Percentiles rank a stretch among this genome's conserved stretches.
Conservation (phyloP, 2,797 vertebrate genomes). For the Poeciliopsis gracilis region DNA sequence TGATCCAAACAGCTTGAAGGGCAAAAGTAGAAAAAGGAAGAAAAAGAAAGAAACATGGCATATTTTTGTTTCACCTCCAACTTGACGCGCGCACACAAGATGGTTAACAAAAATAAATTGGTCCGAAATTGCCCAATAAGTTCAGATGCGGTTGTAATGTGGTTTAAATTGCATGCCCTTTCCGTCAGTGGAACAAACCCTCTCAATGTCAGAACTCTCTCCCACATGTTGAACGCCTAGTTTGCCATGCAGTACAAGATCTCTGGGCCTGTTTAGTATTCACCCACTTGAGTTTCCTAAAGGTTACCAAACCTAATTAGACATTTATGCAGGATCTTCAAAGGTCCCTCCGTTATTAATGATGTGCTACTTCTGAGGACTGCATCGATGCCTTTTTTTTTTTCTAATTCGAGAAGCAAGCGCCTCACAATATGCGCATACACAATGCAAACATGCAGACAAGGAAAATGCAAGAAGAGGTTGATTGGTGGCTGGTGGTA, state of each 20-base stretch:
- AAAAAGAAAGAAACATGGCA: conserved; percentile 13
- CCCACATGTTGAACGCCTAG: conserved; percentile 77
- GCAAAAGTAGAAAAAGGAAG: conserved; percentile 25
- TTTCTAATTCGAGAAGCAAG: conserved; percentile 64
- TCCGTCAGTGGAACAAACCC: conserved; percentile 65
- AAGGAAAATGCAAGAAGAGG: conserved; percentile 36
- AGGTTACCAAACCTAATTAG: conserved; percentile 86
- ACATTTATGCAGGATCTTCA: conserved; percentile 84
- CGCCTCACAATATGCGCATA: conserved; percentile 75
- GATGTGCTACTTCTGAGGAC: conserved; percentile 80
- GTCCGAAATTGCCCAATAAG: conserved; percentile 65
- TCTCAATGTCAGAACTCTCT: conserved; percentile 74
- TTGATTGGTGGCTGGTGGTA: conserved; percentile 27
- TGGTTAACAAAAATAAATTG: conserved; percentile 71
- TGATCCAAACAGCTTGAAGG: conserved; percentile 62
- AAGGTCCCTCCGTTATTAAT: conserved; percentile 84
- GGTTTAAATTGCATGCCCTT: conserved; percentile 76
- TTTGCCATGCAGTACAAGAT: conserved; percentile 80
- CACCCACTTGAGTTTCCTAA: conserved; percentile 81
- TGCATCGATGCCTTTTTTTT: conserved; percentile 74
- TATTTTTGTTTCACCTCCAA: conserved; percentile 49
- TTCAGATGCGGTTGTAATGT: conserved; percentile 70
- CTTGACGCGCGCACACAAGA: conserved; percentile 46
- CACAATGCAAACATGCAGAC: conserved; percentile 62
- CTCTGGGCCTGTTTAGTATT: conserved; percentile 80